A percentile compares a stretch with the other conserved stretches of the same genome.
Evolutionary conservation across 2,113 vertebrate genomes (phyloP).

Genomic region (Sceloporus undulatus): DNA sequence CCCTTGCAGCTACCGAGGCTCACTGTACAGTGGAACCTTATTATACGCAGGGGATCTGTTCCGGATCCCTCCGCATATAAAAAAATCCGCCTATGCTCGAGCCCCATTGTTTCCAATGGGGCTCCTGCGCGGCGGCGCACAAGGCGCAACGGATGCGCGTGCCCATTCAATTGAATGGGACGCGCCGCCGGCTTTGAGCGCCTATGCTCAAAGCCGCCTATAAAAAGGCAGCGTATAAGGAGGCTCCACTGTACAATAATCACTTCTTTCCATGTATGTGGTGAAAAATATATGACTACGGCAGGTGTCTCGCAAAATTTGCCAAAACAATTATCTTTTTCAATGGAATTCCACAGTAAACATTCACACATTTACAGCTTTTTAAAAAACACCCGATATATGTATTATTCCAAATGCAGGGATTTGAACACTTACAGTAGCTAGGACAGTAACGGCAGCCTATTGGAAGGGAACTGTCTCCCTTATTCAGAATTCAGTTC

Average conservation of each 20-base stretch:
- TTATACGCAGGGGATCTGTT: too few species aligned
- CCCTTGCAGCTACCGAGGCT: too few species aligned
- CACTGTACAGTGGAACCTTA: too few species aligned
- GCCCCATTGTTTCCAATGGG: too few species aligned
- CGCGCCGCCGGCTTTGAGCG: too few species aligned
- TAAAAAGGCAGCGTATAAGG: too few species aligned
- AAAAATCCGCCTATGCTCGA: too few species aligned
- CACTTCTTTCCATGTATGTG: slow-evolving; percentile 40
- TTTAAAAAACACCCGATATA: slow-evolving; percentile 38
- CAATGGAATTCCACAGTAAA: slow-evolving; percentile 67
- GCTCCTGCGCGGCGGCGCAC: too few species aligned
- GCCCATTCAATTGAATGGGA: too few species aligned
- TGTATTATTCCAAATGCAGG: slow-evolving; percentile 66
- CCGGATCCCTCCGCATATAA: too few species aligned
- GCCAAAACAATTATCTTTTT: slow-evolving; percentile 63
- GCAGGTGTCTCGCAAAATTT: slow-evolving; percentile 66
- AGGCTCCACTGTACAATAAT: slow-evolving; percentile 50
- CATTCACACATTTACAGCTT: slow-evolving; percentile 61
- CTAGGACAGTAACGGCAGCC: slow-evolving; percentile 52
- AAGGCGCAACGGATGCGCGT: too few species aligned
- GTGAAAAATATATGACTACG: slow-evolving; percentile 37
- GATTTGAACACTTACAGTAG: slow-evolving; percentile 52
- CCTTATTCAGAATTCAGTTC: slow-evolving; percentile 51
- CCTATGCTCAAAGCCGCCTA: too few species aligned
- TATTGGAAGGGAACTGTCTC: slow-evolving; percentile 62